Evolutionary conservation across 2,888 invertebrate species (phyloP), one percentile per base, ranked within the genome.

Genomic region (Hermodice carunculata): DNA sequence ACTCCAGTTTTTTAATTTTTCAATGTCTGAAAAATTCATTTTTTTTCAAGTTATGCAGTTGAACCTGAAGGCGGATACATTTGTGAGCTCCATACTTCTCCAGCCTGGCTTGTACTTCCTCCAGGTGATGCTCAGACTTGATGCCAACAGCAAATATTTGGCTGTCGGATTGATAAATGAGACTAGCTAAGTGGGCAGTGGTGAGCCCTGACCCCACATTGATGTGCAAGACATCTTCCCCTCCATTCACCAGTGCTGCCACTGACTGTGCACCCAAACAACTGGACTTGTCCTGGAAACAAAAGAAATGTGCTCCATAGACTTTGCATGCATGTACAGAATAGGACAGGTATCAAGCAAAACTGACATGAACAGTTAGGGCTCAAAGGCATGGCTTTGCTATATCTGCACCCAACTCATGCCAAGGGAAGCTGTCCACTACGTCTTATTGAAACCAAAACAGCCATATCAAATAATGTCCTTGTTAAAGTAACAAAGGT

Each of bases 211-310:
- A 77, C 14, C 82, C 82, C 0, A 78, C 70, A 66, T 84, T 82
- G 24, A 84, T 77, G 53, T 82, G 81, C 28, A 84, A 76, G n/a
- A 84, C 75, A 67, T 85, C 85, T 66, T 80, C 80, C 19, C 78
- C 81, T 19, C 79, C 80, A 28, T 80, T 78, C 5, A 84, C 67
- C 17, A 84, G 68, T 40, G 78, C 74, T 46, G 78, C 77, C 14
- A 84, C 76, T 1, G 81, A 77, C 64, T 82, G 80, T 5, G 81
- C 80, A 0, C 81, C 84, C 46, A 84, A 69, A 62, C 82, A 82
- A 61, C 84, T 83, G 3, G 84, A 81, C 70, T 83, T 83, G 76
- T 85, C 85, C 85, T 85, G 65, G 2, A 32, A 52, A n/a, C n/a
- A n/a, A n/a, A n/a, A n/a, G n/a, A n/a, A n/a, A n/a, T n/a, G n/a